Percentiles rank a stretch among this genome's conserved stretches.
Conservation (phyloP, 2,113 vertebrate species). For the Pangasianodon hypophthalmus region DNA sequence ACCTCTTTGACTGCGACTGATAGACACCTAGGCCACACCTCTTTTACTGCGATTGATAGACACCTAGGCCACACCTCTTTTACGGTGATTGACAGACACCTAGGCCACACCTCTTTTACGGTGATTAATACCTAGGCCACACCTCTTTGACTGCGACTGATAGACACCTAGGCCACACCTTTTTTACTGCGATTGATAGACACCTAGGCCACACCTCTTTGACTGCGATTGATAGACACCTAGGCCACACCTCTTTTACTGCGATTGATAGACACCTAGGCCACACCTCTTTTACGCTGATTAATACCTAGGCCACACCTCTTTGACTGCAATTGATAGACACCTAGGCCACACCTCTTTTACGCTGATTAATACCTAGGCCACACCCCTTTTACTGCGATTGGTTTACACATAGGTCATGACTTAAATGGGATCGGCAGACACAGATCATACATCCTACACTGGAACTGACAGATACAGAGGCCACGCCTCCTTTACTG, state of each 20-base stretch:
- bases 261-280: no score
- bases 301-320: not conserved
- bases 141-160: not conserved
- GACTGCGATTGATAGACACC: no score
- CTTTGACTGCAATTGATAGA: not conserved
- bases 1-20: not conserved
- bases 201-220: not conserved
- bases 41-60: no score
- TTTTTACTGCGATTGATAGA: no score
- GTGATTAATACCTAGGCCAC: not conserved
- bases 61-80: not conserved
- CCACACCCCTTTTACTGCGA: not conserved
- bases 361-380: not conserved
- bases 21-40: not conserved
- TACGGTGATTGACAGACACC: not conserved
- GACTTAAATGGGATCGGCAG: no score
- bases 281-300: not conserved
- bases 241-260: not conserved
- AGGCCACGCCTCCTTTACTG: not conserved
- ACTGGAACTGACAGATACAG: not conserved
- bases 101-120: not conserved
- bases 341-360: not conserved
- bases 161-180: no score
- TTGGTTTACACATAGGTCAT: not conserved
- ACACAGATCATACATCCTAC: not conserved